phyloP scores from a whole-genome alignment of 2,113 vertebrate species.

The Setophaga kirtlandii region DNA sequence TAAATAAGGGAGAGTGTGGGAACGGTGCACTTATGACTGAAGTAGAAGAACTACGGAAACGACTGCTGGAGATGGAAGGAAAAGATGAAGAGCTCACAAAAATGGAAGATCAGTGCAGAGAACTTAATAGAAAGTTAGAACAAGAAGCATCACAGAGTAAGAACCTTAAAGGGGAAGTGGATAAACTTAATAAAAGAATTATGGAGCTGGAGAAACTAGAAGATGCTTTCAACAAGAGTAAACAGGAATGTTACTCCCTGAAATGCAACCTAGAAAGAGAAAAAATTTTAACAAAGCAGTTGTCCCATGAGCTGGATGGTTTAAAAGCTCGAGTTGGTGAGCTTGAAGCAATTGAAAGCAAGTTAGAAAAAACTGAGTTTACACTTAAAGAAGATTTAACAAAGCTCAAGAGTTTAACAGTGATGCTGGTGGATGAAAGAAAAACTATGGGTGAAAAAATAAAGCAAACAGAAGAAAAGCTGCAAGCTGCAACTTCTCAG shows the following conservation, averaged over 20 bases:
- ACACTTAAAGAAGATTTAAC: conserved; percentile 92
- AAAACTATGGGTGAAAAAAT: conserved; percentile 92
- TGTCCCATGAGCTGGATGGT: conserved; percentile 87
- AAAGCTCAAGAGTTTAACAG: conserved; percentile 95
- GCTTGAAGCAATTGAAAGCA: conserved; percentile 85
- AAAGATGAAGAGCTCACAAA: conserved; percentile 95
- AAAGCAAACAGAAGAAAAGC: conserved; percentile 92
- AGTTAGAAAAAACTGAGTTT: conserved; percentile 89
- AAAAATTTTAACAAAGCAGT: conserved; percentile 85
- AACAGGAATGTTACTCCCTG: conserved; percentile 90
- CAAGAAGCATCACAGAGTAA: conserved; percentile 88
- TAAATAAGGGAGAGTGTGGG: conserved; percentile 87
- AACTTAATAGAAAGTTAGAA: conserved; percentile 92
- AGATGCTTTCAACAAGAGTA: conserved; percentile 92
- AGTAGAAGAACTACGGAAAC: conserved; percentile 90
- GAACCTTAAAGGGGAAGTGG: conserved; percentile 88
- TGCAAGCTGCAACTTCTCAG: conserved; percentile 86
- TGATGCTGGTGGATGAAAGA: conserved; percentile 94
- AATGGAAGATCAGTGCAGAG: conserved; percentile 94
- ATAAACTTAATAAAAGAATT: conserved; percentile 92
- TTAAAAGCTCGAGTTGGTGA: conserved; percentile 89
- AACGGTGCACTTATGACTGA: conserved; percentile 87
- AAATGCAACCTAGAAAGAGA: conserved; percentile 93
- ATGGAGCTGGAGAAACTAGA: conserved; percentile 93
- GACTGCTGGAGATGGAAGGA: conserved; percentile 95